A percentile compares a stretch with the other conserved stretches of the same genome.
Conservation (phyloP, 2,888 invertebrate species). For the Eristalinus sepulchralis region DNA sequence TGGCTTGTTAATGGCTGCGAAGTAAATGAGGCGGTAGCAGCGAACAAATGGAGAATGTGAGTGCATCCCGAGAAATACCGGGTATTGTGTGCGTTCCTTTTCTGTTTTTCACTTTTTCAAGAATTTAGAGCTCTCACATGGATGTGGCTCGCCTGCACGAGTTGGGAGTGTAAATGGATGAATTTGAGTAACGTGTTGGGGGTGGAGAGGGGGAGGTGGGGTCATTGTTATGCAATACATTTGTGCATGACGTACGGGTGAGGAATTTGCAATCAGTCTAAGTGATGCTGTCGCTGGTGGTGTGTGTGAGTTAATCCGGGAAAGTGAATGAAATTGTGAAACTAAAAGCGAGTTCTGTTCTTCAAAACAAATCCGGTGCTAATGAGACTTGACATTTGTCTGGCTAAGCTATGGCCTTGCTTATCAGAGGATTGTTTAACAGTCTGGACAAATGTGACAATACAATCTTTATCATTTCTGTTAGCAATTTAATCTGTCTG, state of each 20-base stretch:
- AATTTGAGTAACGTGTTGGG: neutral
- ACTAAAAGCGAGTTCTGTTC: neutral
- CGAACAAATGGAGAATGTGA: neutral
- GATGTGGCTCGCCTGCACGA: neutral
- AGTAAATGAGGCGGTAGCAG: neutral
- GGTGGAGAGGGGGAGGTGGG: no score
- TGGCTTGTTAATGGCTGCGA: slow-evolving; percentile 6
- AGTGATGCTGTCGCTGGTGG: neutral
- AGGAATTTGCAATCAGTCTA: neutral
- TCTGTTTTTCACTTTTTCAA: neutral
- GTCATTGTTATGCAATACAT: neutral
- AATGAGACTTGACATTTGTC: neutral
- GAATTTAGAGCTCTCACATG: neutral
- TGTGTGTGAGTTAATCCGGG: neutral
- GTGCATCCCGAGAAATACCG: neutral
- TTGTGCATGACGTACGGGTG: neutral
- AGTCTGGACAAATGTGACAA: neutral
- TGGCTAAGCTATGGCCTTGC: neutral
- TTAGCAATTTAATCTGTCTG: neutral
- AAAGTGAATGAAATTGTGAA: neutral
- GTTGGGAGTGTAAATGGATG: neutral
- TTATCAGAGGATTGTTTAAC: no score
- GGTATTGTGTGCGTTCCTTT: neutral
- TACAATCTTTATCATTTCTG: no score
- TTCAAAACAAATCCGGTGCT: neutral